Evolutionary conservation across 1,140 invertebrate genomes (phyloP), one percentile per base, ranked within the genome.

Genomic region (Diachasma alloeum): DNA sequence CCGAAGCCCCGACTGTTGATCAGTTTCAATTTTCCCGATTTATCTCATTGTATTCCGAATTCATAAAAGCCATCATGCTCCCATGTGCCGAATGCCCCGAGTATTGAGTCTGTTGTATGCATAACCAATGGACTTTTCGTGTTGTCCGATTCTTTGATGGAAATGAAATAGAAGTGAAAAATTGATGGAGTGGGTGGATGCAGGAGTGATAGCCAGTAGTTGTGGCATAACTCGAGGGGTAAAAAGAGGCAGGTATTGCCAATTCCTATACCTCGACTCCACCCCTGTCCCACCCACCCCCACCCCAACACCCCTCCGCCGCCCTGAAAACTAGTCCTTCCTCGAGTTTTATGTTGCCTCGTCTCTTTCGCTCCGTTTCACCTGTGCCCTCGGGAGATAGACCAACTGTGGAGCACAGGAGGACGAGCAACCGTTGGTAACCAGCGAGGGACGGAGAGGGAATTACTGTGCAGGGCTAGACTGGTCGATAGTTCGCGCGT

Each of bases 401-500:
- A 71, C 22, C 24, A 39, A 53, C 39, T 42, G 39, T 42, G 31
- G 31, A 42, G 39, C 39, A 42, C 48, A 53, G 48, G 48, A 53
- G 15, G 48, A 53, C 15, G n/a, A 19, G 48, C 48, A 53, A 6
- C n/a, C 9, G 48, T 53, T 19, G 48, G n/a, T 15, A 53, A 53
- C 48, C 10, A 17, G 48, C 4, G 31, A 46, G 44, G 44, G 9
- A 53, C 11, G 0, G 48, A 53, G 73, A 68, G 63, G 31, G 73
- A 69, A 67, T 53, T 53, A 53, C 48, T 53, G n/a, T 53, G 73
- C 73, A 75, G 70, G 69, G 67, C 75, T 74, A 70, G 78, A 79
- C 80, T 81, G 84, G 83, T 85, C 84, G 84, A 85, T 85, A 85
- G 82, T 81, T 83, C 74, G 81, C 84, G 84, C 85, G 82, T 85